Conservation (phyloP, 1,140 invertebrate genomes). For the Drosophila prosaltans region DNA sequence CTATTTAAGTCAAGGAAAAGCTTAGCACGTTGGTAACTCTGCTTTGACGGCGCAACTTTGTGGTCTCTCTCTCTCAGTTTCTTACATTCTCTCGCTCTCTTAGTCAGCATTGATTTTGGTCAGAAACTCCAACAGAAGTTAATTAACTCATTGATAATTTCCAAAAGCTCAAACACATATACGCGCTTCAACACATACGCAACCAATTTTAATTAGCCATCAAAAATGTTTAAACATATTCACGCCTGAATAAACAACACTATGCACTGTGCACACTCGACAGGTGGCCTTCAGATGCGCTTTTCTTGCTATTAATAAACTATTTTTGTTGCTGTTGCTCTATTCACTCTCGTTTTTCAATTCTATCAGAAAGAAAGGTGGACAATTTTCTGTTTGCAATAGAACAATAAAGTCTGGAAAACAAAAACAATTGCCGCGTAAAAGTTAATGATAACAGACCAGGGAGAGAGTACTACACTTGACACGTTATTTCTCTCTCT, state of each 20-base stretch:
- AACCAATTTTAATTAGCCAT: slow-evolving; percentile 42
- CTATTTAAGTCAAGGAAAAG: not conserved
- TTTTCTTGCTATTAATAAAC: slow-evolving; percentile 58
- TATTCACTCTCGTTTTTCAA: slow-evolving; percentile 40
- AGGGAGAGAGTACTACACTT: slow-evolving; percentile 7
- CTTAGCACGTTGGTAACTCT: slow-evolving; percentile 29
- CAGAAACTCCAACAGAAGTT: slow-evolving; percentile 29
- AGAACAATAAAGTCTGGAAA: slow-evolving; percentile 32
- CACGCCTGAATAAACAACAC: slow-evolving; percentile 56
- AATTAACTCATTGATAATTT: slow-evolving; percentile 60
- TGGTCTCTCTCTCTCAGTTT: not conserved
- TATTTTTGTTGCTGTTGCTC: slow-evolving; percentile 15
- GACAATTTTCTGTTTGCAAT: slow-evolving; percentile 12
- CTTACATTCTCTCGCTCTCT: slow-evolving; percentile 18
- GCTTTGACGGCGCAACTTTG: not conserved
- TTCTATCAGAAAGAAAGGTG: slow-evolving; percentile 7
- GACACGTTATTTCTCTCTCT: not conserved
- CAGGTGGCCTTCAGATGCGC: slow-evolving; percentile 66
- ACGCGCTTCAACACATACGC: slow-evolving; percentile 11
- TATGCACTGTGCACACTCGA: slow-evolving; percentile 55
- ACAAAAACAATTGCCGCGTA: slow-evolving; percentile 68
- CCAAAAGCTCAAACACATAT: slow-evolving; percentile 29
- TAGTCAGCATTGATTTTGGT: slow-evolving; percentile 50
- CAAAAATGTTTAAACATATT: slow-evolving; percentile 35
- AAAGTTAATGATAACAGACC: slow-evolving; percentile 45